phyloP scores from a whole-genome alignment of 1,140 invertebrate genomes.

The Cydia pomonella region DNA sequence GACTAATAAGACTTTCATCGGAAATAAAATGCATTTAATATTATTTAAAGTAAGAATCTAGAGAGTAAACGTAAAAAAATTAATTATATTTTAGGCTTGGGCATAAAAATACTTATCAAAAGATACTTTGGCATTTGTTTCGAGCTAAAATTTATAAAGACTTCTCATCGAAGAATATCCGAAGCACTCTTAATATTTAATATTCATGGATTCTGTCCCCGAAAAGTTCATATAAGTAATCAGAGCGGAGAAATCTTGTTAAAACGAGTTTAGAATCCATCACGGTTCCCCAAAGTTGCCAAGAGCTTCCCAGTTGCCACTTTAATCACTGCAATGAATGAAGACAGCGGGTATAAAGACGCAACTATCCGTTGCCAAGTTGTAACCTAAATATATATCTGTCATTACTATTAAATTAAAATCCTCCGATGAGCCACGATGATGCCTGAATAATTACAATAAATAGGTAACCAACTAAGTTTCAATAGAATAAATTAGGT shows the following conservation, averaged over 20 bases:
- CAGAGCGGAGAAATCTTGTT: constrained; percentile 22
- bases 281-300: constrained; percentile 15
- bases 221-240: constrained; percentile 31
- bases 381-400: neutral
- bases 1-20: too few species aligned
- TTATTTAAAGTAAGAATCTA: too few species aligned
- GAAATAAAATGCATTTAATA: too few species aligned
- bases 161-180: constrained; percentile 6
- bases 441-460: too few species aligned
- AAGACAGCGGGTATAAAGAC: neutral
- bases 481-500: too few species aligned
- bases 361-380: neutral
- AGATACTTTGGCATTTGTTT: neutral
- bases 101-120: too few species aligned
- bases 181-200: constrained; percentile 19
- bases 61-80: too few species aligned
- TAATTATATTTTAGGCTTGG: too few species aligned
- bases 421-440: too few species aligned
- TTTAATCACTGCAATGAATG: constrained; percentile 8
- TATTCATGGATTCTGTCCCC: constrained; percentile 18
- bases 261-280: constrained; percentile 31
- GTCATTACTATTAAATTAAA: too few species aligned
- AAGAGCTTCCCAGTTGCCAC: constrained; percentile 25
- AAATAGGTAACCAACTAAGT: too few species aligned
- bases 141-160: constrained; percentile 10